Evolutionary conservation across 64 coral and sea anemone species (phyloP), one percentile per base, ranked within the genome.

Genomic region (Acropora tenuis): DNA sequence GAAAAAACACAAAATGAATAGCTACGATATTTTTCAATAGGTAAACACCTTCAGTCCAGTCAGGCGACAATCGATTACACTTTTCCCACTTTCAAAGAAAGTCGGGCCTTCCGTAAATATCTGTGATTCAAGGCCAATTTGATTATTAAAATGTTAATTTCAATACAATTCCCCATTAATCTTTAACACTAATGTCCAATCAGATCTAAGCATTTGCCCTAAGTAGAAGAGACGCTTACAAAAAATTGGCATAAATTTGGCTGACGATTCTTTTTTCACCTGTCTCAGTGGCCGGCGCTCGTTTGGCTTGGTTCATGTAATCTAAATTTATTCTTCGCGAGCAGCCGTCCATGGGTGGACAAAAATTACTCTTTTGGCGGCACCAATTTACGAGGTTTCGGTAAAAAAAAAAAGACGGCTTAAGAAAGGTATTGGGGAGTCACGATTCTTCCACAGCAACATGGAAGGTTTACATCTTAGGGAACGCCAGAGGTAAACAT

Each of bases 401-500:
- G 30, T 30, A 30, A 30, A 30, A 3, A 18, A 3, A 18, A 71
- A 40, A 71, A 44, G 43, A 69, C 43, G 44, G 65, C 8, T 48
- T 50, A 8, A 72, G n/a, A 71, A 48, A 13, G 65, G 82, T 17
- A 42, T 50, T 8, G 12, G 46, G 7, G 16, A 19, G 9, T 71
- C 82, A 7, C 82, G 43, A 47, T 45, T 16, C 65, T 30, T 47
- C 66, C 50, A 48, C 63, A 85, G 49, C 45, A 49, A 4, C 11
- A 85, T 85, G 82, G 82, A 85, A 72, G 15, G 63, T 18, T 85
- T 85, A 67, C 82, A 65, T 42, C 63, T 85, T 49, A 85, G 63
- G 68, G 82, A 85, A 85, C 82, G 82, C 63, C 44, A 85, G 82
- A 85, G 82, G 82, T 85, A 85, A 85, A 85, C 82, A 85, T 47